Percentiles rank a stretch among this genome's conserved stretches.
Conservation (phyloP, 2,797 vertebrate species). For the Chromis chromis region DNA sequence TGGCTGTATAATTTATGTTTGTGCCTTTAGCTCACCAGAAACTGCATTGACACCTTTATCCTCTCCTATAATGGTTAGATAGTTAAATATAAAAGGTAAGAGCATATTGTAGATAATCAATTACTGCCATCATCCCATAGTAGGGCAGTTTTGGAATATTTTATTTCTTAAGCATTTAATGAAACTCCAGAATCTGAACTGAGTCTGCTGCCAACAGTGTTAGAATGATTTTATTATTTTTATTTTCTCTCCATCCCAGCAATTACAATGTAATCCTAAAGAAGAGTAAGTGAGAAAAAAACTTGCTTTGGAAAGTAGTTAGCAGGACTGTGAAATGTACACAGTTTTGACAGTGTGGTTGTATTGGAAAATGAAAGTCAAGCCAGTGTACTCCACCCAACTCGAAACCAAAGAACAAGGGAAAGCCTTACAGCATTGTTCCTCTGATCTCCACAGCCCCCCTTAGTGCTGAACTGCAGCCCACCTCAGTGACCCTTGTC, state of each 20-base stretch:
- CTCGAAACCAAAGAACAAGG: constrained; percentile 49
- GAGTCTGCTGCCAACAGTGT: background rate
- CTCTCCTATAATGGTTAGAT: background rate
- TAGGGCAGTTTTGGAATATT: too few relatives aligned
- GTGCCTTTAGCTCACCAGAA: background rate
- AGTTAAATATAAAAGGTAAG: background rate
- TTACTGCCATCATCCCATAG: background rate
- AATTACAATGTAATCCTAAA: background rate
- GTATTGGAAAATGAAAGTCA: constrained; percentile 21
- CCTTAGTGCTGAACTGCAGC: constrained; percentile 43
- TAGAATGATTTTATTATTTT: constrained; percentile 13
- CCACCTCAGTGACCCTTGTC: constrained; percentile 64
- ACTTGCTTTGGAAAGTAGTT: constrained; percentile 7
- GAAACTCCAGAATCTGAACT: background rate
- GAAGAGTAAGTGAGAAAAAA: background rate
- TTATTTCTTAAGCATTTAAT: background rate
- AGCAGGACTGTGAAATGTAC: background rate
- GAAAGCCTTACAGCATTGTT: constrained; percentile 53
- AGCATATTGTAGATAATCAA: background rate
- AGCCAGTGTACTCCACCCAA: constrained; percentile 14
- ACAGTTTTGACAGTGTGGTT: constrained; percentile 5
- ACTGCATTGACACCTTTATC: background rate
- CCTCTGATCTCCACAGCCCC: constrained; percentile 47
- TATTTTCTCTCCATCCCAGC: background rate
- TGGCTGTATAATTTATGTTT: background rate